phyloP scores from a whole-genome alignment of 2,888 invertebrate species.

The Chorisops tibialis region DNA sequence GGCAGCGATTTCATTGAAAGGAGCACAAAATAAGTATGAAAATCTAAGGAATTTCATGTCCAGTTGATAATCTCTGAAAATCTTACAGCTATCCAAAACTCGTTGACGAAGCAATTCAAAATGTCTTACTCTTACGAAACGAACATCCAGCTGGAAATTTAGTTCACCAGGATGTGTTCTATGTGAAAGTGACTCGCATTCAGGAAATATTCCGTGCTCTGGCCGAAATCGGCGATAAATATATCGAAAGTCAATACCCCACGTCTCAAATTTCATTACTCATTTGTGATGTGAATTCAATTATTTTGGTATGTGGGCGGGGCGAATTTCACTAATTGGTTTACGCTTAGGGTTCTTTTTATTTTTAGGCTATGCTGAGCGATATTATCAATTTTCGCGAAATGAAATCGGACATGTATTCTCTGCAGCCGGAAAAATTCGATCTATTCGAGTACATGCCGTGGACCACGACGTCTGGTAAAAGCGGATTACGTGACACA shows the following conservation, averaged over 20 bases:
- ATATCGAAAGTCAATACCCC: conserved; percentile 59
- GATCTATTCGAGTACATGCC: conserved; percentile 63
- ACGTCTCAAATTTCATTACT: conserved; percentile 57
- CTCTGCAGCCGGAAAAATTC: conserved; percentile 48
- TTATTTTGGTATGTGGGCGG: conserved; percentile 57
- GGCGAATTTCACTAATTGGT: no score
- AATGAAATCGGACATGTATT: conserved; percentile 56
- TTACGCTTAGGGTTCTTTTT: no score
- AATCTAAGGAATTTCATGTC: neutral
- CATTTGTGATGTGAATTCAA: conserved; percentile 58
- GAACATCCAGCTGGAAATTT: conserved; percentile 54
- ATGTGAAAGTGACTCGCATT: conserved; percentile 65
- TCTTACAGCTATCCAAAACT: conserved; percentile 43
- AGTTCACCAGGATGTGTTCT: conserved; percentile 73
- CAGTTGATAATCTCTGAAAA: neutral
- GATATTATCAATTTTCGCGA: conserved; percentile 65
- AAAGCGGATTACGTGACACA: conserved; percentile 54
- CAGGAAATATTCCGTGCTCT: conserved; percentile 64
- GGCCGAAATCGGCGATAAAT: conserved; percentile 59
- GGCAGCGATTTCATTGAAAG: conserved; percentile 68
- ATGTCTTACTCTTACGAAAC: conserved; percentile 53
- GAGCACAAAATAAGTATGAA: conserved; percentile 54
- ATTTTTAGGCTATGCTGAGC: conserved; percentile 58
- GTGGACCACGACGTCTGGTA: conserved; percentile 69
- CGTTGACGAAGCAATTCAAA: conserved; percentile 59